A percentile compares a stretch with the other conserved stretches of the same genome.
Evolutionary conservation across 2,113 vertebrate genomes (phyloP).

Genomic region (Petrocephalus microphthalmus): DNA sequence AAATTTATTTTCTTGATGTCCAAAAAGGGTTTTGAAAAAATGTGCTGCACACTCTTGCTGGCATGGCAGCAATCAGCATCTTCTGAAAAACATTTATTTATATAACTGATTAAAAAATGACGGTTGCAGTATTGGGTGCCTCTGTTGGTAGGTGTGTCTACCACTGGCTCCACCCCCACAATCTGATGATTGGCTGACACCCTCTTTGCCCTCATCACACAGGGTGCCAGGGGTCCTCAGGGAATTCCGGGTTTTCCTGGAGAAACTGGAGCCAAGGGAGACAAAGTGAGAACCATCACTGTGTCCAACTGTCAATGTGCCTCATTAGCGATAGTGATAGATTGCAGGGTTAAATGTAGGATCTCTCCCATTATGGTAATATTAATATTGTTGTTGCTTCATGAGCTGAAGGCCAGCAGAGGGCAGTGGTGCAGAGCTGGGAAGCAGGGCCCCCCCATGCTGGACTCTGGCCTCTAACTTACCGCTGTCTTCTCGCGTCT

Average conservation of each 20-base stretch:
- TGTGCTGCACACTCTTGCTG: neutral
- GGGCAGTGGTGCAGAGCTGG: neutral
- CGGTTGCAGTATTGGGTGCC: neutral
- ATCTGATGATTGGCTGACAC: neutral
- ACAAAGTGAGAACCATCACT: constrained; percentile 57
- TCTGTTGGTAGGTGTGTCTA: neutral
- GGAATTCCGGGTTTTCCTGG: constrained; percentile 59
- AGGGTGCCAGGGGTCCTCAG: constrained; percentile 59
- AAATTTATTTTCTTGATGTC: neutral
- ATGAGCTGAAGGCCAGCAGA: neutral
- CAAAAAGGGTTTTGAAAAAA: neutral
- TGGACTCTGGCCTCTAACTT: neutral
- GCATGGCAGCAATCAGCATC: neutral
- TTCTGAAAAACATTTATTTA: neutral
- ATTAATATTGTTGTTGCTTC: neutral
- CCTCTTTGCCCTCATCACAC: neutral
- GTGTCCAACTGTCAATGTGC: neutral
- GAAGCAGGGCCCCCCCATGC: neutral
- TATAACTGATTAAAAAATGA: neutral
- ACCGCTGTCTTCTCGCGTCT: neutral
- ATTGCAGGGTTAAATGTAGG: neutral
- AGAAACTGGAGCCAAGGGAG: constrained; percentile 62
- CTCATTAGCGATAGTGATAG: neutral
- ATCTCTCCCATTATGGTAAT: neutral
- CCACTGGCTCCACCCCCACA: neutral